phyloP scores from a whole-genome alignment of 2,113 vertebrate genomes.

The Otis tarda region DNA sequence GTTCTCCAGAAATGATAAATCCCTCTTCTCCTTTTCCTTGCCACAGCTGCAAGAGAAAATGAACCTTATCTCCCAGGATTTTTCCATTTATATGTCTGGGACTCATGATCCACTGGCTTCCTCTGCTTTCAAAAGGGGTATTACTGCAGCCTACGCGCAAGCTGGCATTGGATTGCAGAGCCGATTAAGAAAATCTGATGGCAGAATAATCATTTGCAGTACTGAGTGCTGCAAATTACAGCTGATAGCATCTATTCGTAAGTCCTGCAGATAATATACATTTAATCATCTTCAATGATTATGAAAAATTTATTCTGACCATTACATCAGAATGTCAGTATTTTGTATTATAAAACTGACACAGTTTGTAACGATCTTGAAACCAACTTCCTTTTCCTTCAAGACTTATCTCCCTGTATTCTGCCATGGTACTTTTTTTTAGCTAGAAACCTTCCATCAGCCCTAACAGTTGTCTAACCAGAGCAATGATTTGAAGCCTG shows the following conservation, averaged over 20 bases:
- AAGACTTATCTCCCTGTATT: background rate
- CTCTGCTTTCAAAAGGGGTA: background rate
- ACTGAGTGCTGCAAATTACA: background rate
- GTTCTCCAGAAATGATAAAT: background rate
- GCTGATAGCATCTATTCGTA: background rate
- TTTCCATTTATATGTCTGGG: slow-evolving; percentile 6
- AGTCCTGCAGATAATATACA: background rate
- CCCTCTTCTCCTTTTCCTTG: background rate
- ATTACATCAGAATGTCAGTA: background rate
- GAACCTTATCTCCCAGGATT: background rate
- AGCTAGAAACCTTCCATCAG: background rate
- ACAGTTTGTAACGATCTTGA: background rate
- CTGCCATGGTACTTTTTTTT: background rate
- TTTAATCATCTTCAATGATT: background rate
- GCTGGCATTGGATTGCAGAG: background rate
- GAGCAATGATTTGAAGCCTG: background rate
- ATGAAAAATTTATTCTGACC: background rate
- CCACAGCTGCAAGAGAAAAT: background rate
- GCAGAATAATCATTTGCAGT: background rate
- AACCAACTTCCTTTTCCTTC: background rate
- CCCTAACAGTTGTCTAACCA: background rate
- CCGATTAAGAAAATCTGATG: background rate
- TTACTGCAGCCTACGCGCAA: background rate
- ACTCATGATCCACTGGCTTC: background rate
- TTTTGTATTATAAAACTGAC: background rate